Conservation (phyloP, 1,140 invertebrate genomes). For the Hetaerina americana region DNA sequence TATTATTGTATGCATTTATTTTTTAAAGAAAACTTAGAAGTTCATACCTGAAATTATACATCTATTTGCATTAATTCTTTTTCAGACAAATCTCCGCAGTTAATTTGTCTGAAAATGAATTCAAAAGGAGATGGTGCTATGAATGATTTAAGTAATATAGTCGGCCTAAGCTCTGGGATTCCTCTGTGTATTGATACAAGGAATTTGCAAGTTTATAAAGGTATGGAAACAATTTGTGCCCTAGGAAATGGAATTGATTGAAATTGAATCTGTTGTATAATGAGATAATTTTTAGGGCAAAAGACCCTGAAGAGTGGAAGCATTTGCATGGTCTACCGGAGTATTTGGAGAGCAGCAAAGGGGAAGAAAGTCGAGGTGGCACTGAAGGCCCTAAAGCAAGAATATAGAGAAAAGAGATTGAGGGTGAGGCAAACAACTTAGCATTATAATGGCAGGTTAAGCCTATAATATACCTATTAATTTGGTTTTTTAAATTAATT, state of each 20-base stretch:
- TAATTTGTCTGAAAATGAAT: slow-evolving; percentile 45
- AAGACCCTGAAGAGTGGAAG: slow-evolving; percentile 42
- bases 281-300: slow-evolving; percentile 38
- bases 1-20: no score
- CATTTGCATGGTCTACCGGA: slow-evolving; percentile 46
- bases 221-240: slow-evolving; percentile 21
- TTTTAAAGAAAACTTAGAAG: slow-evolving; percentile 10
- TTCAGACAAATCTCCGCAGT: slow-evolving; percentile 56
- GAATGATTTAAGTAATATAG: slow-evolving; percentile 32
- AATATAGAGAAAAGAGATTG: slow-evolving; percentile 35
- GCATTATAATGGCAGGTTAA: no score
- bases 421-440: no score
- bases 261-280: no score
- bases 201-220: slow-evolving; percentile 48
- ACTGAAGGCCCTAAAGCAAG: slow-evolving; percentile 57
- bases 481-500: no score
- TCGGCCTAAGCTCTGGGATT: slow-evolving; percentile 29
- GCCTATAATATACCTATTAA: no score
- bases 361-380: slow-evolving; percentile 58
- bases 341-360: slow-evolving; percentile 50
- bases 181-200: slow-evolving; percentile 44
- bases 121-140: slow-evolving; percentile 24
- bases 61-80: slow-evolving; percentile 20
- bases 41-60: not conserved
- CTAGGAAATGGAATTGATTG: no score